Conservation (phyloP, 2,113 vertebrate genomes). For the Tragelaphus buxtoni region DNA sequence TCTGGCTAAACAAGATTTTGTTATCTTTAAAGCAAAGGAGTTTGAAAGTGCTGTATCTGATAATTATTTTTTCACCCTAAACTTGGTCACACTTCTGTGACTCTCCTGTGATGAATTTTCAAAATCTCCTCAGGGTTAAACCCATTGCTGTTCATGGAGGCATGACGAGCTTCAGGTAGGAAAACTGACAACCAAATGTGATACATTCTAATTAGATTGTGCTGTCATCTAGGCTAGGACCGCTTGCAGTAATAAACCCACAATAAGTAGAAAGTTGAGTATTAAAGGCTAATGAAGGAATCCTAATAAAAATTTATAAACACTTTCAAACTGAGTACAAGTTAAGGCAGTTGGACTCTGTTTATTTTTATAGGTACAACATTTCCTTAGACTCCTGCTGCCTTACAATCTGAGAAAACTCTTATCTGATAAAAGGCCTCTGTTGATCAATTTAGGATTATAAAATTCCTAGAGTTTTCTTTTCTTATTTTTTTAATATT, state of each 20-base stretch:
- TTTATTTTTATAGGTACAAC: constrained; percentile 19
- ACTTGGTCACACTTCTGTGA: neutral
- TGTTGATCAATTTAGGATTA: constrained; percentile 32
- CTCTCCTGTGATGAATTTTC: constrained; percentile 4
- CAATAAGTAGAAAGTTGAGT: neutral
- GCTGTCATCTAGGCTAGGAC: neutral
- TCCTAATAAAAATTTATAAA: constrained; percentile 44
- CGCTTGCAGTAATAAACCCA: neutral
- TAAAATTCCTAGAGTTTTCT: constrained; percentile 30
- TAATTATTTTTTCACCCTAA: constrained; percentile 15
- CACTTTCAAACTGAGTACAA: constrained; percentile 31
- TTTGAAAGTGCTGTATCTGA: neutral
- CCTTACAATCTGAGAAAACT: constrained; percentile 30
- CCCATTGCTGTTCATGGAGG: neutral
- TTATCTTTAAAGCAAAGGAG: constrained; percentile 10
- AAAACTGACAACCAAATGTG: neutral
- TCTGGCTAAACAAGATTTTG: constrained; percentile 12
- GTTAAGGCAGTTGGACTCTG: neutral
- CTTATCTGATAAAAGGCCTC: constrained; percentile 17
- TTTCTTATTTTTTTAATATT: neutral
- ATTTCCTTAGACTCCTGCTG: constrained; percentile 41
- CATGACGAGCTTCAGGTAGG: neutral
- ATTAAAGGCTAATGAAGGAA: constrained; percentile 46
- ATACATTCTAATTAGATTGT: constrained; percentile 54
- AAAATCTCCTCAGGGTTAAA: neutral